These are phyloP conservation scores for Petrolisthes cinctipes DNA, from an alignment of 2,888 invertebrate genomes.

Conservation along the genomic window DNA sequence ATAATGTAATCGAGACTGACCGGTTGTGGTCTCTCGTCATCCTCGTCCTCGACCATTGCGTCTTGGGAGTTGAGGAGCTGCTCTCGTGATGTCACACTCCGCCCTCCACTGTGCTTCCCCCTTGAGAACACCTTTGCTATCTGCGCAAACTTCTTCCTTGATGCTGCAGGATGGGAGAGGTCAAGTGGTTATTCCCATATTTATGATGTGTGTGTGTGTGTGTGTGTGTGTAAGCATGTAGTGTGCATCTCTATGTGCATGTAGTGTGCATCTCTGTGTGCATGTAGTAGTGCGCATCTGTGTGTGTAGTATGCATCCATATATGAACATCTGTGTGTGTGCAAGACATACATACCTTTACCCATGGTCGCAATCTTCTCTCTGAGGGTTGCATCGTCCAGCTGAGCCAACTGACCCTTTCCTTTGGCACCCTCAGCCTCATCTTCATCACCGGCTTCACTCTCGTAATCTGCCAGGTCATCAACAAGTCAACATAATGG, in stretches of 20 bases:
- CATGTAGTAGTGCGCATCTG: constrained; percentile 20
- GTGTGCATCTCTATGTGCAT: too few relatives aligned
- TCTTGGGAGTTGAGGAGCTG: constrained; percentile 67
- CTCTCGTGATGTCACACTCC: constrained; percentile 66
- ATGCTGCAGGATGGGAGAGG: constrained; percentile 73
- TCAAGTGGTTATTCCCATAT: too few relatives aligned
- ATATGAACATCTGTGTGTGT: constrained; percentile 3
- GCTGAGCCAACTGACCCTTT: constrained; percentile 59
- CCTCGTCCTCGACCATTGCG: constrained; percentile 67
- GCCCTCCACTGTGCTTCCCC: constrained; percentile 66
- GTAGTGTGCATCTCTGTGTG: background rate
- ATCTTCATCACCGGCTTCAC: constrained; percentile 54
- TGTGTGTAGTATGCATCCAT: constrained; percentile 4
- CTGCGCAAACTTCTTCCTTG: constrained; percentile 85
- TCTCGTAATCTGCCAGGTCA: constrained; percentile 47
- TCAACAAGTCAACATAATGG: background rate
- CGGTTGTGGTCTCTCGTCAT: constrained; percentile 64
- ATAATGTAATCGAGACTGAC: constrained; percentile 14
- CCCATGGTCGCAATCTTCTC: constrained; percentile 86
- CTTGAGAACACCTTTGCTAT: constrained; percentile 83
- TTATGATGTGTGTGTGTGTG: background rate
- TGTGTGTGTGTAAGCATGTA: background rate
- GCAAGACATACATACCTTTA: constrained; percentile 74
- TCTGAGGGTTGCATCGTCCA: constrained; percentile 79
- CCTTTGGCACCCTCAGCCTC: constrained; percentile 45